Evolutionary conservation across 2,888 invertebrate genomes (phyloP), one percentile per base, ranked within the genome.

Genomic region (Drosophila limbata): DNA sequence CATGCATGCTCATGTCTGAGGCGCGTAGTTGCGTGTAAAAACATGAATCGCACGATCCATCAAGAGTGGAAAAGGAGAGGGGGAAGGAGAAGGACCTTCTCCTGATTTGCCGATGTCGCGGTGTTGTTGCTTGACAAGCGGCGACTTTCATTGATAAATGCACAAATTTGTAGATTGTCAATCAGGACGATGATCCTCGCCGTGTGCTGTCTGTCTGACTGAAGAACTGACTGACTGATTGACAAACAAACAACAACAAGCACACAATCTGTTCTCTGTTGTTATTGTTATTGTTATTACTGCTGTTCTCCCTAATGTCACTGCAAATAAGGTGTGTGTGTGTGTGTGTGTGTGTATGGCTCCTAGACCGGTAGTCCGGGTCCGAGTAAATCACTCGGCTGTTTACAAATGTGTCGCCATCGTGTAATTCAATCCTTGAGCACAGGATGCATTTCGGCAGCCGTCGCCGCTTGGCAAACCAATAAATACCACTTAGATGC

Each of bases 331-430:
- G 84, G 69, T 81, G 74, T 73, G 79, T 64, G 31, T 15, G 79
- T 73, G 72, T 69, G 11, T 17, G 28, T 48, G 13, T 19, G 31
- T 11, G 81, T 73, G 74, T 71, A 60, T 53, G 55, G 57, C 85
- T 84, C 68, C 84, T 83, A 74, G 62, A 50, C 56, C 81, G 72
- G 85, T 77, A 79, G 85, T 83, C 68, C 60, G 72, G 35, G 33
- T n/a, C 21, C n/a, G 13, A n/a, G 13, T 83, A 83, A 88, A 85
- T 86, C 88, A 73, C 65, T 81, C 62, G 78, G 44, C 72, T 88
- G 88, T 86, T 86, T 86, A 86, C 88, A 86, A 86, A 86, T 79
- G 88, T 88, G 86, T 86, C 87, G 86, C 84, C 86, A 80, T 65
- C 70, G 88, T 76, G 85, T 88, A 85, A 85, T 74, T 76, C 84